Evolutionary conservation across 2,888 invertebrate species (phyloP).

Genomic region (Epirrita christyi): DNA sequence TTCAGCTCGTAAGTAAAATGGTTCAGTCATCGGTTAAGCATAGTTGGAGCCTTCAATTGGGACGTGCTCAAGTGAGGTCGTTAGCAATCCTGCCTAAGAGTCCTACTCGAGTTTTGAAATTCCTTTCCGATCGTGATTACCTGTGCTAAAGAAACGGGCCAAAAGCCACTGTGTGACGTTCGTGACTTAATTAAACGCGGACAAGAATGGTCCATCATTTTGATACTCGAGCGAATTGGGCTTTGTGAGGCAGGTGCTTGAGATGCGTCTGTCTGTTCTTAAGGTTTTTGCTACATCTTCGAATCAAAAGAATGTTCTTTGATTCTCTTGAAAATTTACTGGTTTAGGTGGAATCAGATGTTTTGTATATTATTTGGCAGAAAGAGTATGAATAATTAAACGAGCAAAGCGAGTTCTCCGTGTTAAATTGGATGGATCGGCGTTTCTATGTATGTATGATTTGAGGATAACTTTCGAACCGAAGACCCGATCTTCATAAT

Average conservation of each 20-base stretch:
- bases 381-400: not conserved
- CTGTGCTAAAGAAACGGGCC: conserved; percentile 59
- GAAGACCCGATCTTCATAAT: too few relatives aligned
- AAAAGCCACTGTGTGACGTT: conserved; percentile 55
- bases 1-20: too few relatives aligned
- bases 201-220: conserved; percentile 58
- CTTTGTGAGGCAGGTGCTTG: conserved; percentile 32
- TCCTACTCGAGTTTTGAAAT: conserved; percentile 67
- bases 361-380: conserved; percentile 3
- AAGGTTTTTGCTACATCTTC: conserved; percentile 15
- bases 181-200: conserved; percentile 69
- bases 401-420: too few relatives aligned
- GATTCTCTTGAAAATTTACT: conserved; percentile 15
- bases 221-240: conserved; percentile 45
- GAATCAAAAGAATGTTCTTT: conserved; percentile 20
- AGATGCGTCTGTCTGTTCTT: conserved; percentile 22
- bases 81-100: conserved; percentile 55
- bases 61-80: conserved; percentile 67
- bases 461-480: too few relatives aligned
- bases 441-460: too few relatives aligned
- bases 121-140: conserved; percentile 69
- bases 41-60: conserved; percentile 50
- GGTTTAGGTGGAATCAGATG: not conserved
- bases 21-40: conserved; percentile 6
- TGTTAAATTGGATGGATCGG: too few relatives aligned